Conservation (phyloP, 2,797 vertebrate genomes). For the Remorina albescens region DNA sequence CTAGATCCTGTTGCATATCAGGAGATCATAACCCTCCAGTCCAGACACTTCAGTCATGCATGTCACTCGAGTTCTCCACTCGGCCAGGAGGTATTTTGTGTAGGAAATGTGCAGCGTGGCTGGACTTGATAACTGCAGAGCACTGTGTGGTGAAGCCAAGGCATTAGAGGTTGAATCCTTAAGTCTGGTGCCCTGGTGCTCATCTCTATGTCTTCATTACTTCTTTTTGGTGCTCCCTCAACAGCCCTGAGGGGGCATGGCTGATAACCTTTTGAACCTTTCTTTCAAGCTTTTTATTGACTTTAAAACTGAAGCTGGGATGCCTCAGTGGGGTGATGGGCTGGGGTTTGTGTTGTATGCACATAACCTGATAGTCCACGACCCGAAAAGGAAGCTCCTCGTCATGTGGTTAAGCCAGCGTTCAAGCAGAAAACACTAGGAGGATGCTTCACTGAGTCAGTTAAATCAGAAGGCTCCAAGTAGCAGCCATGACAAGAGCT, state of each 20-base stretch:
- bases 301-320: slow-evolving; percentile 32
- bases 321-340: slow-evolving; percentile 18
- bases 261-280: slow-evolving; percentile 73
- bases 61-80: slow-evolving; percentile 26
- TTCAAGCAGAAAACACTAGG: slow-evolving; percentile 7
- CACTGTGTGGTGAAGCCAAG: slow-evolving; percentile 6
- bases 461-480: background rate
- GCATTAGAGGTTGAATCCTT: slow-evolving; percentile 12
- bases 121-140: slow-evolving; percentile 20
- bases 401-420: background rate
- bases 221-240: slow-evolving; percentile 30
- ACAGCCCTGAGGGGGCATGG: slow-evolving; percentile 41
- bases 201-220: slow-evolving; percentile 60
- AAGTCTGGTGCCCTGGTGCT: slow-evolving; percentile 13
- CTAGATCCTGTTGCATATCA: slow-evolving; percentile 53
- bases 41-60: slow-evolving; percentile 61
- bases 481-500: background rate
- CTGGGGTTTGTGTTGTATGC: background rate
- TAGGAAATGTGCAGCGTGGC: slow-evolving; percentile 17
- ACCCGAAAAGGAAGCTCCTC: background rate
- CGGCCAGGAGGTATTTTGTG: slow-evolving; percentile 27
- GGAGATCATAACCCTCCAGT: slow-evolving; percentile 61
- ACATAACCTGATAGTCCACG: background rate
- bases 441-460: background rate
- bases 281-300: slow-evolving; percentile 57